Evolutionary conservation across 2,797 vertebrate genomes (phyloP).

Genomic region (Paramormyrops hopkinsi): DNA sequence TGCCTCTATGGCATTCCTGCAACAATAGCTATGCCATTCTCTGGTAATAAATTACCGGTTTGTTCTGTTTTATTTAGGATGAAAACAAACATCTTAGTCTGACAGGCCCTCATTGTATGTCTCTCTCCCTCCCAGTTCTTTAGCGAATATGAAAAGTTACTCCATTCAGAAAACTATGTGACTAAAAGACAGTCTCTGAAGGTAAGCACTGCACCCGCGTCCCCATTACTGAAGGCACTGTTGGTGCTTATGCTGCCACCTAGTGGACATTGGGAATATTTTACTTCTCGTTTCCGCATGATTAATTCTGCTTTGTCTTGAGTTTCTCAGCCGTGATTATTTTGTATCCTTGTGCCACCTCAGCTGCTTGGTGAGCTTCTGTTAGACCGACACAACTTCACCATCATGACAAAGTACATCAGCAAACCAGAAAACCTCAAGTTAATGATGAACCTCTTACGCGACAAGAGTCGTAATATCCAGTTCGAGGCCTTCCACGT

Average conservation of each 20-base stretch:
- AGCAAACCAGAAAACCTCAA: constrained; percentile 80
- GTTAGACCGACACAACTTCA: constrained; percentile 75
- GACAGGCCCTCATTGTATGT: constrained; percentile 13
- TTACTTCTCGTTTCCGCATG: neutral
- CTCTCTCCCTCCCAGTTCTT: constrained; percentile 69
- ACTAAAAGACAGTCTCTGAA: constrained; percentile 95
- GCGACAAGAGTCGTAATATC: constrained; percentile 79
- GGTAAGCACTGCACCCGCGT: constrained; percentile 57
- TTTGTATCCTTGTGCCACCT: constrained; percentile 14
- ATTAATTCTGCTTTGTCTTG: neutral
- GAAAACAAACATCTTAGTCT: neutral
- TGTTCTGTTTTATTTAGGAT: constrained; percentile 14
- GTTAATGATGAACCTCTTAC: constrained; percentile 77
- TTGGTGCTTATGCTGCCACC: constrained; percentile 35
- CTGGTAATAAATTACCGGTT: constrained; percentile 10
- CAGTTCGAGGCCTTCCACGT: constrained; percentile 80
- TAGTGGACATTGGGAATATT: constrained; percentile 34
- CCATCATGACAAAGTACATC: constrained; percentile 79
- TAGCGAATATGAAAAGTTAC: constrained; percentile 94
- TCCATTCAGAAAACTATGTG: constrained; percentile 98
- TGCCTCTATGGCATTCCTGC: neutral
- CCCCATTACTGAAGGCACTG: constrained; percentile 10
- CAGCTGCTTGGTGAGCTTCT: constrained; percentile 74
- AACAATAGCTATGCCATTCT: constrained; percentile 5
- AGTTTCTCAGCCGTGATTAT: neutral